phyloP scores from a whole-genome alignment of 2,113 vertebrate species.

The Lycaon pictus region DNA sequence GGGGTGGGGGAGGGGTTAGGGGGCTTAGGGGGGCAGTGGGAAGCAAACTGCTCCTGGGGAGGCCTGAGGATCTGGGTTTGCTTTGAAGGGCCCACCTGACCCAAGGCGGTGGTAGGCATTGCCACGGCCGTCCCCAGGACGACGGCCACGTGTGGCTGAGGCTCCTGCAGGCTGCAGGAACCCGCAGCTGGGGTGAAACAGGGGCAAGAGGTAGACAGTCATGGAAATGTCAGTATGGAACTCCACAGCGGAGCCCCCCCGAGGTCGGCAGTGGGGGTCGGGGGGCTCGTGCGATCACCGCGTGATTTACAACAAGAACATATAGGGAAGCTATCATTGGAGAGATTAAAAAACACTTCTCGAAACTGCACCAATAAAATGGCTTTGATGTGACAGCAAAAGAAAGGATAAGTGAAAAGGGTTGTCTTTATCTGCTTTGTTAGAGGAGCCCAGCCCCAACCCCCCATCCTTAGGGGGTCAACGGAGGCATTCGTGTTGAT shows the following conservation, averaged over 20 bases:
- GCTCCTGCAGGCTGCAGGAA: rapidly evolving
- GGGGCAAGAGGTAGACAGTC: neutral
- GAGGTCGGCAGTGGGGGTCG: neutral
- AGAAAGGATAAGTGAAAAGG: neutral
- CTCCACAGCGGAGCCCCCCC: neutral
- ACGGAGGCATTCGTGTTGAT: rapidly evolving
- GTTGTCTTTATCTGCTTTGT: neutral
- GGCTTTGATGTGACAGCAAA: slow-evolving; percentile 22
- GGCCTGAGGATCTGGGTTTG: neutral
- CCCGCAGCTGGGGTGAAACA: neutral
- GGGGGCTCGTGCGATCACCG: neutral
- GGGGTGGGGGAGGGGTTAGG: rapidly evolving
- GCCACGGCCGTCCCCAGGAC: rapidly evolving
- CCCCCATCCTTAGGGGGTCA: neutral
- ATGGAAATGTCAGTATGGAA: rapidly evolving
- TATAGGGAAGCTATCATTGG: slow-evolving; percentile 48
- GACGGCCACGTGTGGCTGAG: rapidly evolving
- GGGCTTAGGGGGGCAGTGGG: neutral
- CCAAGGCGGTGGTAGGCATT: rapidly evolving
- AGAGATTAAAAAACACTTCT: slow-evolving; percentile 73
- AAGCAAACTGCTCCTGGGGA: neutral
- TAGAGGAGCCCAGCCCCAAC: neutral
- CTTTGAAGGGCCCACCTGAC: too few species aligned
- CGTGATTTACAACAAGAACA: slow-evolving; percentile 64
- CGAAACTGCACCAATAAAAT: slow-evolving; percentile 26